Base-by-base conservation (phyloP, 2,888 invertebrate species). In the Aricia artaxerxes region DNA sequence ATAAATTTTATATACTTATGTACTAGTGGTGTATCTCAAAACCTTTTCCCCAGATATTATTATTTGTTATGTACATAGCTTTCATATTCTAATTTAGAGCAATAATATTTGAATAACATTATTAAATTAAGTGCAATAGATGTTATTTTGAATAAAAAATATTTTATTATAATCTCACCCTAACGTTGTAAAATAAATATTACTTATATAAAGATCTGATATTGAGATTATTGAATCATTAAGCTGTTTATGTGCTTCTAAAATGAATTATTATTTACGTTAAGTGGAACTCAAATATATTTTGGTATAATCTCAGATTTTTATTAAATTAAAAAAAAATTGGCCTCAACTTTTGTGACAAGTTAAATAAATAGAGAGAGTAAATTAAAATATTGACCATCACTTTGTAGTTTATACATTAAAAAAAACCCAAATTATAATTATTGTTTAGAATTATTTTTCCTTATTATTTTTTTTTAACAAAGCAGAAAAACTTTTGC, bases 101-200 rank as follows among this genome's bases (percentile, higher is more conserved):
- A 92, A 92, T 92, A 90, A 89, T 88, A 86, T 88, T 87, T 83
- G 82, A 83, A 80, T 86, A 88, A 88, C 86, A 85, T 85, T 85
- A 84, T 86, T 87, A 85, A 85, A 84, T 87, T 86, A 89, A 92
- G 93, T 94, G 93, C 93, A 94, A 94, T 94, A 93, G 92, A 90
- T 87, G 90, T 92, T 93, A 92, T 90, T 87, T 89, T 87, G 89
- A 89, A 88, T 89, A 87, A 49, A 75, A 76, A 86, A 91, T 87
- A 90, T 92, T 92, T 90, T 90, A 91, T 89, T 87, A 82, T 87
- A 87, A 83, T 86, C 86, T 84, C 84, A 84, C 82, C 73, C 85
- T 84, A 80, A 85, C 79, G 82, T 85, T 88, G 75, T 80, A 80
- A 81, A 78, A 78, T 75, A 82, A 86, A 86, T 85, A 86, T 88